Percentiles rank a stretch among this genome's conserved stretches.
Evolutionary conservation across 1,140 invertebrate species (phyloP).

Genomic region (Campodea augens): DNA sequence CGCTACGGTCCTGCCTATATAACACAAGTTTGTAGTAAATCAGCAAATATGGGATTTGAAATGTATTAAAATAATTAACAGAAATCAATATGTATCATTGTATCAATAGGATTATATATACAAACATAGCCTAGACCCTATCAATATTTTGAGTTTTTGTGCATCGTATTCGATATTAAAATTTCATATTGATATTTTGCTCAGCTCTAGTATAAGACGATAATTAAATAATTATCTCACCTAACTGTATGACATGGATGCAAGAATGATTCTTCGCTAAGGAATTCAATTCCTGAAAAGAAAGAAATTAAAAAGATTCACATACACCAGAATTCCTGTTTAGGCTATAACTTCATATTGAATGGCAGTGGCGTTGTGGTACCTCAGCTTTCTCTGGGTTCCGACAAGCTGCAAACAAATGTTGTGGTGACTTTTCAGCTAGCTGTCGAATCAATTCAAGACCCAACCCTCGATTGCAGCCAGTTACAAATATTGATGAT

Average conservation of each 20-base stretch:
- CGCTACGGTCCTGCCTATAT: too few species aligned
- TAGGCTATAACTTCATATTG: background rate
- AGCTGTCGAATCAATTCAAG: slow-evolving; percentile 59
- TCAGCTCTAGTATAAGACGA: too few species aligned
- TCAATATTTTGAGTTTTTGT: too few species aligned
- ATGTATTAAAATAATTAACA: too few species aligned
- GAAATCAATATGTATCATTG: too few species aligned
- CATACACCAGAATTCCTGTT: background rate
- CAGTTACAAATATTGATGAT: slow-evolving; percentile 57
- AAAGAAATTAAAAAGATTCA: background rate
- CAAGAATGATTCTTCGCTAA: slow-evolving; percentile 34
- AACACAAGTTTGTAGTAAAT: too few species aligned
- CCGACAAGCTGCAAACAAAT: slow-evolving; percentile 54
- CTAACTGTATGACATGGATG: slow-evolving; percentile 43
- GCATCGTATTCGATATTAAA: too few species aligned
- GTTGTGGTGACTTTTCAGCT: slow-evolving; percentile 18
- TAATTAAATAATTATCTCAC: too few species aligned
- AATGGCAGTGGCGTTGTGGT: slow-evolving; percentile 5
- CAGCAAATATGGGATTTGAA: too few species aligned
- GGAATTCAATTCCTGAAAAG: slow-evolving; percentile 38
- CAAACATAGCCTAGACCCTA: background rate
- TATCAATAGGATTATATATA: background rate
- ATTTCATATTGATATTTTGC: too few species aligned
- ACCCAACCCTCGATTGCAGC: slow-evolving; percentile 70
- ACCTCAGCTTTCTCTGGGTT: slow-evolving; percentile 40